Conservation (phyloP, 2,113 vertebrate species). For the Oriolus oriolus region DNA sequence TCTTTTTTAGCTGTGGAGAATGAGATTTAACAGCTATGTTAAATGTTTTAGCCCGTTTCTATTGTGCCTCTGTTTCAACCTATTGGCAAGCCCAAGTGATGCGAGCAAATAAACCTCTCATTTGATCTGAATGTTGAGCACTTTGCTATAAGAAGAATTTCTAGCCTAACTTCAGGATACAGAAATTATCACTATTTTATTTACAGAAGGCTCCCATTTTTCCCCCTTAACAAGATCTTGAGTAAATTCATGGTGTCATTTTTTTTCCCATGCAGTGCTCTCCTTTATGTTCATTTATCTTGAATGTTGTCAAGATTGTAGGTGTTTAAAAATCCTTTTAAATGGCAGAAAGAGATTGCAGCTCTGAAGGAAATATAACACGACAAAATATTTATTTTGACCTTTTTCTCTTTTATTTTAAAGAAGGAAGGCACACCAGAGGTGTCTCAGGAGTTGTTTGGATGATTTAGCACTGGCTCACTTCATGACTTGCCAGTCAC, state of each 20-base stretch:
- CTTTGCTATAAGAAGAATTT: conserved; percentile 33
- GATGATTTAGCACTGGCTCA: neutral
- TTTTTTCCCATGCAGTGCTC: neutral
- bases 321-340: neutral
- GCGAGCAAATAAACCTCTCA: conserved; percentile 65
- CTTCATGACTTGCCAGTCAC: neutral
- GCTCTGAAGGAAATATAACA: neutral
- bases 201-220: neutral
- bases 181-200: neutral
- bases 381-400: conserved; percentile 15
- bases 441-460: neutral
- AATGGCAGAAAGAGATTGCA: conserved; percentile 2
- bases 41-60: conserved; percentile 68
- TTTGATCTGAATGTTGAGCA: conserved; percentile 53
- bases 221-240: neutral
- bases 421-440: neutral
- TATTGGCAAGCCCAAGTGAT: conserved; percentile 69
- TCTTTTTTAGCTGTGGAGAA: conserved; percentile 75
- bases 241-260: neutral
- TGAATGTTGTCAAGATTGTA: neutral
- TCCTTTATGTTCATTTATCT: neutral
- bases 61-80: conserved; percentile 72
- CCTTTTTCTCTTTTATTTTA: neutral
- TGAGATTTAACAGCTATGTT: conserved; percentile 76
- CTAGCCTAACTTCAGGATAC: conserved; percentile 4